Base-by-base conservation (phyloP, 2,797 vertebrate species). In the Sebastes matsubarae region DNA sequence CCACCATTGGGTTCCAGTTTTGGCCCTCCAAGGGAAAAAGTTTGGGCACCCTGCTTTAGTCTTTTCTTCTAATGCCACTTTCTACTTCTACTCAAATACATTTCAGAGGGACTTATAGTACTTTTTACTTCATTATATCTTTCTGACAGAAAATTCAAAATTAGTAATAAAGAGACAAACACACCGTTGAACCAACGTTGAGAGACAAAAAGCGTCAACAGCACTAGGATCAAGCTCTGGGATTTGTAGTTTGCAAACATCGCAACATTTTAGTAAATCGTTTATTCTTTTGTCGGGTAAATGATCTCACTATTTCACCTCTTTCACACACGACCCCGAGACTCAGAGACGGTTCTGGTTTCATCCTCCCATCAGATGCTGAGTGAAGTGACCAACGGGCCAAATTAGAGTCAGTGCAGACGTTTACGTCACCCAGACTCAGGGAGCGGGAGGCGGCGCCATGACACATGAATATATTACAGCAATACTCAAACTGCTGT, bases 381-480 rank as follows among this genome's bases (percentile, higher is more conserved):
- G 66, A 32, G 36, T 1, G n/a, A 66, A 61, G 60, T 30, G 73
- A 67, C 67, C 20, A 25, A 57, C 2, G 1, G 64, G 54, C 27
- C 68, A 63, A 60, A 65, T 34, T 60, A n/a, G 70, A 85, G 54
- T 34, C 32, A 4, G 29, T 4, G 66, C 20, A 11, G 34, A 52
- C 3, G 11, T 64, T 78, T 77, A 75, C 65, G 12, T 87, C 81
- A 80, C 50, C 77, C 10, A 24, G 64, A 67, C 18, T 81, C 38
- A n/a, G 72, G 14, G 58, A 14, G 61, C 65, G 46, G 63, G 50
- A 68, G 82, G 72, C 24, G 73, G 75, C 27, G 61, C 81, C 80
- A 25, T 64, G 69, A 87, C 76, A 70, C 73, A 27, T 34, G 14
- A 72, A 86, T 75, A 30, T 60, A 65, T 77, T 86, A 84, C 18